Conservation (phyloP, 2,888 invertebrate species). For the Cataglyphis livida region DNA sequence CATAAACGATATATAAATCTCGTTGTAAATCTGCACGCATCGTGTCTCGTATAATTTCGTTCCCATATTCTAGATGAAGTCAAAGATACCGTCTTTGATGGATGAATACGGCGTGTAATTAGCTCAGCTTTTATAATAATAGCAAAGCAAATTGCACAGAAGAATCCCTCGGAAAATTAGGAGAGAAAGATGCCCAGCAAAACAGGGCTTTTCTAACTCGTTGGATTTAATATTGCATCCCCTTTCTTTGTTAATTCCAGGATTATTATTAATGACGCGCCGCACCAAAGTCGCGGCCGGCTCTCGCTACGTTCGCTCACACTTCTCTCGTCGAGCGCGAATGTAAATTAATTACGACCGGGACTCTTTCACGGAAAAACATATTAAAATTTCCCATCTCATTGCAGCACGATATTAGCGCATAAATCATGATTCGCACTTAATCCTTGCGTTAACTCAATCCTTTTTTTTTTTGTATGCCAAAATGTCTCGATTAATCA, state of each 20-base stretch:
- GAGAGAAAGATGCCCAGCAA: constrained; percentile 64
- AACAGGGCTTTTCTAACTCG: constrained; percentile 76
- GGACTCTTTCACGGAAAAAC: constrained; percentile 80
- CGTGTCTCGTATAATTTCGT: constrained; percentile 23
- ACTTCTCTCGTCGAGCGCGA: constrained; percentile 76
- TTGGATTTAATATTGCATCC: constrained; percentile 78
- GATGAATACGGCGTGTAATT: constrained; percentile 31
- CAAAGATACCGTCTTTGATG: constrained; percentile 29
- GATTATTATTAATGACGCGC: constrained; percentile 83
- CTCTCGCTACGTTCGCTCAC: constrained; percentile 68
- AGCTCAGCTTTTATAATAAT: constrained; percentile 41
- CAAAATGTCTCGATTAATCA: constrained; percentile 55
- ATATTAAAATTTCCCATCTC: constrained; percentile 81
- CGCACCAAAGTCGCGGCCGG: constrained; percentile 73
- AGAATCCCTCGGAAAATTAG: constrained; percentile 46
- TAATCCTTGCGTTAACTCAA: constrained; percentile 75
- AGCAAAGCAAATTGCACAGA: constrained; percentile 61
- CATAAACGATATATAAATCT: not conserved
- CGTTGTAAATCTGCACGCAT: constrained; percentile 3
- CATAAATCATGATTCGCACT: constrained; percentile 84
- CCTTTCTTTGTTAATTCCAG: constrained; percentile 73
- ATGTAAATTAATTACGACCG: constrained; percentile 84
- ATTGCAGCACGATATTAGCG: constrained; percentile 83
- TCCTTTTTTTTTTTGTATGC: constrained; percentile 53
- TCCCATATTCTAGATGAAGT: constrained; percentile 13